phyloP scores from a whole-genome alignment of 30 jellyfish, hydroid and myxozoan genomes.

The Aurelia aurita region DNA sequence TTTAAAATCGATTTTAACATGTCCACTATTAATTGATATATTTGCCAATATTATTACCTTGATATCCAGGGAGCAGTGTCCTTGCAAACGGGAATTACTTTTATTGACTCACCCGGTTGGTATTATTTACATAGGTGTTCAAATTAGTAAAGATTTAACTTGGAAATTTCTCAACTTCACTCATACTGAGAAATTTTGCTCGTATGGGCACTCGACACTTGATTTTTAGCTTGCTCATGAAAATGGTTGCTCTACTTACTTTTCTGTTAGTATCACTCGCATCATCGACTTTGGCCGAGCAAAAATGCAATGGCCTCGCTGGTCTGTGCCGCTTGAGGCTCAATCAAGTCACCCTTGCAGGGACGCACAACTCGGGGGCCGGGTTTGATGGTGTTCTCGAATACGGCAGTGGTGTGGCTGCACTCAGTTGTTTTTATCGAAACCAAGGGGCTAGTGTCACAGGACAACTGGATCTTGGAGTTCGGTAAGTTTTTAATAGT shows the following conservation, averaged over 20 bases:
- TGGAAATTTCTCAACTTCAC: too few species aligned
- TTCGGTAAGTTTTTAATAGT: conserved; percentile 7
- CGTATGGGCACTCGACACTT: too few species aligned
- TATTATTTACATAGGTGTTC: conserved; percentile 3
- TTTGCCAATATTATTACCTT: too few species aligned
- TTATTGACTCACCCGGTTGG: neutral
- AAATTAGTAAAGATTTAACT: neutral
- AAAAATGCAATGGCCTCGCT: conserved; percentile 78
- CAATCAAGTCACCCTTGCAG: conserved; percentile 85
- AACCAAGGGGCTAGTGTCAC: conserved; percentile 57
- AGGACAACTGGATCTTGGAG: conserved; percentile 64
- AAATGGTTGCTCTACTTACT: too few species aligned
- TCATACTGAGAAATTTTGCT: too few species aligned
- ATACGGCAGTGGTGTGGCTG: conserved; percentile 67
- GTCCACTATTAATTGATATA: too few species aligned
- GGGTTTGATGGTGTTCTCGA: conserved; percentile 80
- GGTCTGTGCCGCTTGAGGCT: conserved; percentile 75
- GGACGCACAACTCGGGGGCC: conserved; percentile 88
- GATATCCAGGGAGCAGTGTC: too few species aligned
- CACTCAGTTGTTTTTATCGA: conserved; percentile 79
- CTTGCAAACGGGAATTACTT: too few species aligned
- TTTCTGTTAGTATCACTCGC: neutral
- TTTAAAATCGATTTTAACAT: too few species aligned
- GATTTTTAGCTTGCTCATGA: too few species aligned
- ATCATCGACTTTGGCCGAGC: conserved; percentile 19